Base-by-base conservation (phyloP, 2,888 invertebrate genomes). In the Lepidocyrtinus sp. region DNA sequence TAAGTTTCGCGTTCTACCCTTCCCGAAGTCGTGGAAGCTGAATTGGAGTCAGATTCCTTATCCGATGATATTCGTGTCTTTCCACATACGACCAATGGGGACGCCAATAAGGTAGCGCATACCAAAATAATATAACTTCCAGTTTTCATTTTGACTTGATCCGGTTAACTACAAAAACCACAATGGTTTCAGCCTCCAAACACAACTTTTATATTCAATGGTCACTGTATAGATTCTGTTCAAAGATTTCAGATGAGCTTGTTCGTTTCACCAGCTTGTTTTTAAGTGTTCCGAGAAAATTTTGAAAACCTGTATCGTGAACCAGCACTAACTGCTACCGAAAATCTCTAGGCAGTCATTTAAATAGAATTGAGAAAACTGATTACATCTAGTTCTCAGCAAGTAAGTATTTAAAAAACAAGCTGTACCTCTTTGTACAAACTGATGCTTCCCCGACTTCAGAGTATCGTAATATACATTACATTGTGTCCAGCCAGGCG, bases 271-370 rank as follows among this genome's bases (percentile, higher is more conserved):
- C 5, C 1, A 0, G 21, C 25, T 9, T 61, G n/a, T 7, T 1
- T 22, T 9, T 45, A 46, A 26, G 63, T 55, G 7, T 59, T 63
- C 12, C 1, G 12, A n/a, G 1, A 50, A 22, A 26, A 69, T 15
- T 17, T 36, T 36, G 12, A 36, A 25, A 7, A 25, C 17, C 69
- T 55, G 9, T 7, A 50, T 22, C 21, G 70, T 36, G 70, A 27
- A 21, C 70, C 61, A 61, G 70, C 70, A 71, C 70, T 27, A 61
- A 71, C 70, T 71, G 61, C 36, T 36, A 62, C 59, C 21, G n/a
- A n/a, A 59, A 62, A 12, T 12, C 36, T 36, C 36, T 36, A 36
- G 36, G 5, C 36, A 12, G 5, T 36, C 36, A 36, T 36, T 36
- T 36, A 7, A 36, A 36, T n/a, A 36, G 5, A 36, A 5, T 36